These are phyloP conservation scores for Nematostella vectensis DNA, from an alignment of 92 coral and sea anemone genomes.

Conservation along the genomic window DNA sequence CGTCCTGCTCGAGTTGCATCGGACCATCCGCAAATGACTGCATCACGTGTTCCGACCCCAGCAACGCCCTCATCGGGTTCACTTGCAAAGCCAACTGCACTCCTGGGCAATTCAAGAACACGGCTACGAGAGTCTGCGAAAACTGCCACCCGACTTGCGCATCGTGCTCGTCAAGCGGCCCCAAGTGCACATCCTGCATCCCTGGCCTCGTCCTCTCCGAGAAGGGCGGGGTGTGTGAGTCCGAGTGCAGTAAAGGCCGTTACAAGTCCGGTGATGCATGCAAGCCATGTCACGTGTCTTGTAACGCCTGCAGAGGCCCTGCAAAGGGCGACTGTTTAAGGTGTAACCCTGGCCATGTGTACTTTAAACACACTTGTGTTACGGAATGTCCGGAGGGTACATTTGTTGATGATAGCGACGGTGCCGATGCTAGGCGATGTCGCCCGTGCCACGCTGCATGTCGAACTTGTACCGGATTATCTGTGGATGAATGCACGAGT, in stretches of 20 bases:
- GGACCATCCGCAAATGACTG: conserved; percentile 83
- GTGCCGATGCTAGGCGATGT: conserved; percentile 32
- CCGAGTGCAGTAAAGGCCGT: conserved; percentile 48
- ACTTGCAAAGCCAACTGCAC: conserved; percentile 60
- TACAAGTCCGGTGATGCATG: conserved; percentile 45
- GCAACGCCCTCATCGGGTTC: conserved; percentile 52
- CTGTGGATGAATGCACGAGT: conserved; percentile 43
- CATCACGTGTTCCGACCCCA: conserved; percentile 46
- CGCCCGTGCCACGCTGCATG: conserved; percentile 73
- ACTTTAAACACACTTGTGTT: conserved; percentile 55
- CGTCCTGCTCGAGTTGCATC: conserved; percentile 68
- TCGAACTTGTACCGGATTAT: conserved; percentile 56
- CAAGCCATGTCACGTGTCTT: conserved; percentile 44
- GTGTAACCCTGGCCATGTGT: conserved; percentile 36
- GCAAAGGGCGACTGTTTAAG: conserved; percentile 52
- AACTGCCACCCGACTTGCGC: conserved; percentile 83
- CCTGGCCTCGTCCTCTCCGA: conserved; percentile 33
- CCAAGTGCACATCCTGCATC: conserved; percentile 58
- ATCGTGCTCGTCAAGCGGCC: conserved; percentile 56
- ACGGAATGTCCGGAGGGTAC: conserved; percentile 58
- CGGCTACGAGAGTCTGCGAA: conserved; percentile 53
- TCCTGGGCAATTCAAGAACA: conserved; percentile 56
- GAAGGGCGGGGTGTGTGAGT: conserved; percentile 39
- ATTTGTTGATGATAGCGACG: conserved; percentile 21
- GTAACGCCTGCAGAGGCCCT: conserved; percentile 82